A percentile compares a stretch with the other conserved stretches of the same genome.
phyloP scores from a whole-genome alignment of 2,113 vertebrate genomes.

The Reinhardtius hippoglossoides region DNA sequence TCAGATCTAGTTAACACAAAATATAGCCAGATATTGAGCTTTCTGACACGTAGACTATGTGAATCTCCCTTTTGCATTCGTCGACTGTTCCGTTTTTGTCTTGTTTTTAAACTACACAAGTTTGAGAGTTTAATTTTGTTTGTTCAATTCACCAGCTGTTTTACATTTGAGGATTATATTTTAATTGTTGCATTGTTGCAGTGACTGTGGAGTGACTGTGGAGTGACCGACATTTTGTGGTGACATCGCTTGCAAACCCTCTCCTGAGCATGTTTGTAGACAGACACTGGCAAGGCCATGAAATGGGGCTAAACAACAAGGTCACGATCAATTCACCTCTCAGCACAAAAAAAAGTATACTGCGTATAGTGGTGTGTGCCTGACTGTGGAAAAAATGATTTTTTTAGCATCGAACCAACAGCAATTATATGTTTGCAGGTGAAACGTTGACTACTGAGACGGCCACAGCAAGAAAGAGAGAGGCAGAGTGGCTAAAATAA shows the following conservation, averaged over 20 bases:
- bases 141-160: background rate
- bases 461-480: constrained; percentile 7
- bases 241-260: background rate
- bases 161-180: background rate
- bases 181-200: background rate
- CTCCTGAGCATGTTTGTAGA: background rate
- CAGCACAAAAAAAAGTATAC: background rate
- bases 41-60: background rate
- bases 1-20: background rate
- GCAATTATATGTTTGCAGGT: constrained; percentile 33
- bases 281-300: background rate
- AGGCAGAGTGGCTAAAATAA: constrained; percentile 35
- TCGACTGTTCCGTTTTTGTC: too few relatives aligned
- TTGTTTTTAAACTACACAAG: too few relatives aligned
- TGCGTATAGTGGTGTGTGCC: constrained; percentile 2
- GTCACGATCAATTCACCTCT: background rate
- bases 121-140: too few relatives aligned
- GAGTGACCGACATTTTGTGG: background rate
- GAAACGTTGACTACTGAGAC: constrained; percentile 22
- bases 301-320: background rate
- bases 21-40: background rate
- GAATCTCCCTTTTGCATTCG: background rate
- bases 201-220: background rate
- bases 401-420: background rate
- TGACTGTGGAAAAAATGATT: background rate